Percentiles rank a stretch among this genome's conserved stretches.
Evolutionary conservation across 1,140 invertebrate genomes (phyloP).

Genomic region (Thaumatotibia leucotreta): DNA sequence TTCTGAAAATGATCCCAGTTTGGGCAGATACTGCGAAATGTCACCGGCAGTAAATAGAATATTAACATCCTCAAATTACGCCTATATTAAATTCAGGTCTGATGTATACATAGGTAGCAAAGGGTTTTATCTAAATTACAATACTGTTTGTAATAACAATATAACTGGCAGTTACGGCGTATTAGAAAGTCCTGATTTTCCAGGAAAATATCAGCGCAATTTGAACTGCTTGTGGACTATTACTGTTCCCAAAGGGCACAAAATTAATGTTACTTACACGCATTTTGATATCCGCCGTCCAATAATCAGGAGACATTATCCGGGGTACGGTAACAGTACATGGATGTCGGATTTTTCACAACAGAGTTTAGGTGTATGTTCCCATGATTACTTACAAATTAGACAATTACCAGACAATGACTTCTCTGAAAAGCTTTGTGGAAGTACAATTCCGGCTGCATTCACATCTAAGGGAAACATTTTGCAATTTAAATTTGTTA

Average conservation of each 20-base stretch:
- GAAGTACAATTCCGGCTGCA: conserved; percentile 76
- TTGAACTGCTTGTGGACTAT: conserved; percentile 87
- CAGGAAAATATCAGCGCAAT: conserved; percentile 78
- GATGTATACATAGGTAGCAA: conserved; percentile 78
- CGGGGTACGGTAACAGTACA: background rate
- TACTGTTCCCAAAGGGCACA: conserved; percentile 81
- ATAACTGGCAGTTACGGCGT: conserved; percentile 81
- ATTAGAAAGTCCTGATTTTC: conserved; percentile 88
- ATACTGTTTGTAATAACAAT: conserved; percentile 79
- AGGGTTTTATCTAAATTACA: conserved; percentile 85
- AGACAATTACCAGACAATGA: conserved; percentile 43
- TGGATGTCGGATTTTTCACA: background rate
- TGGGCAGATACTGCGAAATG: conserved; percentile 78
- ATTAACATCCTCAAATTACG: conserved; percentile 77
- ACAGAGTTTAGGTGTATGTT: conserved; percentile 11
- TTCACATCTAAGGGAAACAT: conserved; percentile 82
- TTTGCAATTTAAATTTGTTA: conserved; percentile 83
- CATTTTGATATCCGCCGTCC: conserved; percentile 79
- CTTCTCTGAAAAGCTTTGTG: conserved; percentile 80
- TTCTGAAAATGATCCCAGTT: conserved; percentile 55
- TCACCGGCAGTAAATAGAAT: conserved; percentile 58
- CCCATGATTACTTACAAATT: conserved; percentile 52
- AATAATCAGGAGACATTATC: background rate
- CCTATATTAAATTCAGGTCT: conserved; percentile 82
- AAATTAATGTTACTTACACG: conserved; percentile 84